Percentiles rank a stretch among this genome's conserved stretches.
Conservation (phyloP, 2,113 vertebrate species). For the Oxygymnocypris stewartii region DNA sequence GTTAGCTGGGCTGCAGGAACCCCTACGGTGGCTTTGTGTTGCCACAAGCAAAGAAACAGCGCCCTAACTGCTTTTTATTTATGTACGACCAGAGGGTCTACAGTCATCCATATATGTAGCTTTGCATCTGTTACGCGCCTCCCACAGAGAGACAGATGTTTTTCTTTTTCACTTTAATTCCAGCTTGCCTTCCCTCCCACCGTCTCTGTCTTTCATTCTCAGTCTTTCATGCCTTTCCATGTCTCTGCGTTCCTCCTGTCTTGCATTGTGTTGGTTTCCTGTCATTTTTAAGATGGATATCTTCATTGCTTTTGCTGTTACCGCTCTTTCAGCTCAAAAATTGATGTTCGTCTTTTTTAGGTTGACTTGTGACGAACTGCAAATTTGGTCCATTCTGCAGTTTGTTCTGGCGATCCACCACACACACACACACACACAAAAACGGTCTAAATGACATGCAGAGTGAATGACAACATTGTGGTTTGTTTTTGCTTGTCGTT, state of each 20-base stretch:
- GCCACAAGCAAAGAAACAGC: slow-evolving; percentile 15
- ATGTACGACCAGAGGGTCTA: slow-evolving; percentile 26
- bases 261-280: background rate
- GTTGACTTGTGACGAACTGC: background rate
- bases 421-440: background rate
- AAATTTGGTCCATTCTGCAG: background rate
- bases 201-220: slow-evolving; percentile 11
- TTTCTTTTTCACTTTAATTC: background rate
- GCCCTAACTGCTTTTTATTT: background rate
- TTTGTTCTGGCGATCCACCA: background rate
- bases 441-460: background rate
- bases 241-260: background rate
- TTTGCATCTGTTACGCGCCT: slow-evolving; percentile 14
- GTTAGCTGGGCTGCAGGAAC: background rate
- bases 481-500: background rate
- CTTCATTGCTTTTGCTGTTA: background rate
- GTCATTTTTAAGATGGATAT: slow-evolving; percentile 20
- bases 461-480: background rate
- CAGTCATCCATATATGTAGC: slow-evolving; percentile 24
- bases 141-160: slow-evolving; percentile 25
- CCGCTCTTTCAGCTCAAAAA: background rate
- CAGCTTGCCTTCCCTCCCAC: background rate
- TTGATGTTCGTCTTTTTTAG: background rate
- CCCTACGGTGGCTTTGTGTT: background rate
- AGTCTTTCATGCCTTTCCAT: background rate